Conservation (phyloP, 2,888 invertebrate species). For the Drosophila maculinotata region DNA sequence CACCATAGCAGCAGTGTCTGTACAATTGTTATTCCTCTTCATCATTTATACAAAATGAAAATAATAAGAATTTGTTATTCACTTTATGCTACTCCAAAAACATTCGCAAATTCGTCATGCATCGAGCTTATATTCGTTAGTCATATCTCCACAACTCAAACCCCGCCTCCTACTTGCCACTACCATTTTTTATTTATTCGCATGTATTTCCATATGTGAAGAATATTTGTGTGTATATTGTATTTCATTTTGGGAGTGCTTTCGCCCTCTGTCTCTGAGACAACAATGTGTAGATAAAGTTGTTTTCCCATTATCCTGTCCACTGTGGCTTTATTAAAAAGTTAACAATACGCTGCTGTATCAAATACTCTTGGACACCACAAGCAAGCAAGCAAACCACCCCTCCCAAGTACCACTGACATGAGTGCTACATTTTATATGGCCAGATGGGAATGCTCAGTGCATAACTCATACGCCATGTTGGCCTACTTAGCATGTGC, state of each 20-base stretch:
- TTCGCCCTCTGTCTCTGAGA: constrained; percentile 33
- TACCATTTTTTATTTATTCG: neutral
- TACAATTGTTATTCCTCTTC: constrained; percentile 14
- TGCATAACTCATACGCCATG: constrained; percentile 52
- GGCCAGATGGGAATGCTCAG: constrained; percentile 36
- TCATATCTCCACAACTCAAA: no score
- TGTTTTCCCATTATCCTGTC: constrained; percentile 52
- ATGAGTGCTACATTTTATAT: constrained; percentile 45
- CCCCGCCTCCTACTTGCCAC: no score
- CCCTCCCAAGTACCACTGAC: constrained; percentile 10
- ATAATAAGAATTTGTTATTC: constrained; percentile 15
- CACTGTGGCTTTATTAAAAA: constrained; percentile 75
- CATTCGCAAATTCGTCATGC: constrained; percentile 58
- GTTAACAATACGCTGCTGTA: constrained; percentile 56
- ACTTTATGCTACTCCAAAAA: constrained; percentile 11
- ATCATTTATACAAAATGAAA: neutral
- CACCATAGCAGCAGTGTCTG: neutral
- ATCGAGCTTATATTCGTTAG: constrained; percentile 51
- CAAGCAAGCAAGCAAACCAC: neutral
- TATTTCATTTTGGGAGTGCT: constrained; percentile 30
- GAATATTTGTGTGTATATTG: neutral
- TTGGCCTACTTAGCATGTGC: constrained; percentile 54
- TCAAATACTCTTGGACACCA: constrained; percentile 22
- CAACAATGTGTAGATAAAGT: constrained; percentile 38
- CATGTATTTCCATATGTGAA: constrained; percentile 29